Percentiles rank a stretch among this genome's conserved stretches.
Conservation (phyloP, 2,797 vertebrate species). For the Catamblyrhynchus diadema region DNA sequence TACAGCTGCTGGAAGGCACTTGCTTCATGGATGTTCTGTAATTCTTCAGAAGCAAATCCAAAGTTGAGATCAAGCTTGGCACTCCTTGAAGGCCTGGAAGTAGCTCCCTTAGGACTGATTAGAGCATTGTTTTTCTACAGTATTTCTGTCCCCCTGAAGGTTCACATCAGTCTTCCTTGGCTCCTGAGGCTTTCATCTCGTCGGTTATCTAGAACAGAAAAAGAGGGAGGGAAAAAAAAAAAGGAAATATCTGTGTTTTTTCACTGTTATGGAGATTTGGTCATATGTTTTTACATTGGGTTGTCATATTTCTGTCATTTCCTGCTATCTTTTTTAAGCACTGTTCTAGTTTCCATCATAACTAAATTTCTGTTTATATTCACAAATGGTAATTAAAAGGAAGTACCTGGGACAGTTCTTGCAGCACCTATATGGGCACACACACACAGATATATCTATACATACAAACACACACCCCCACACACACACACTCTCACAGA, state of each 20-base stretch:
- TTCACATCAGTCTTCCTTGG: background rate
- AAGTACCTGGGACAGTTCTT: background rate
- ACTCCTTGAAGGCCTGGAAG: background rate
- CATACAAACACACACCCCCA: background rate
- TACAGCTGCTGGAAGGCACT: background rate
- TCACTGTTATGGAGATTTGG: background rate
- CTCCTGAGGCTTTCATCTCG: background rate
- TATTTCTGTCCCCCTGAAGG: background rate
- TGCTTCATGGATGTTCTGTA: background rate
- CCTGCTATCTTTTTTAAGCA: background rate
- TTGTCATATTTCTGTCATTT: background rate
- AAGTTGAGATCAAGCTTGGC: background rate
- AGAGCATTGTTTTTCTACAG: background rate
- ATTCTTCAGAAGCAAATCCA: background rate
- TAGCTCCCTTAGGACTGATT: background rate
- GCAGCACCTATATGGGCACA: background rate
- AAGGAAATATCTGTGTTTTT: background rate
- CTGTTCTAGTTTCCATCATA: background rate
- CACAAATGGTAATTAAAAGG: background rate
- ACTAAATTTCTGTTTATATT: background rate
- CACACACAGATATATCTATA: rapidly evolving
- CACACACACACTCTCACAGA: background rate
- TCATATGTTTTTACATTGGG: background rate
- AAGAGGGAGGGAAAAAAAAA: rapidly evolving
- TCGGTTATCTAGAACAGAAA: background rate